phyloP scores from a whole-genome alignment of 2,797 vertebrate genomes.

The Pteropus rufus region DNA sequence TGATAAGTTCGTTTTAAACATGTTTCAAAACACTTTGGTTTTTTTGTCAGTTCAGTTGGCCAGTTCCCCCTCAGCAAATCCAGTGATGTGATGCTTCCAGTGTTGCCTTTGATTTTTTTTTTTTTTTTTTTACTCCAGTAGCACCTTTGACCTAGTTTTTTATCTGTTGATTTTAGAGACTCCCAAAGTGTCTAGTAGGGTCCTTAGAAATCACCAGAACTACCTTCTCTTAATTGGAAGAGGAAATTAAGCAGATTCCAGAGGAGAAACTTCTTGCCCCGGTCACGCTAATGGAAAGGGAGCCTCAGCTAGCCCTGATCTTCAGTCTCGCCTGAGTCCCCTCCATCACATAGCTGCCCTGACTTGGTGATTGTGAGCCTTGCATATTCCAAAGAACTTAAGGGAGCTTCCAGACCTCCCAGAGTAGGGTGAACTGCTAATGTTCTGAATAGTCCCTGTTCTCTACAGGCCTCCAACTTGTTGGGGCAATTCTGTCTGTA shows the following conservation, averaged over 20 bases:
- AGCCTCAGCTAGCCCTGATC: not conserved
- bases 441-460: not conserved
- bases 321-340: not conserved
- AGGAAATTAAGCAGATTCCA: slow-evolving; percentile 8
- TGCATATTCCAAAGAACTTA: not conserved
- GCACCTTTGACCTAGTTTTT: not conserved
- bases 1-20: not conserved
- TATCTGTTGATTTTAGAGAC: slow-evolving; percentile 1
- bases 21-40: not conserved
- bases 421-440: not conserved
- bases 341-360: not conserved
- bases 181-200: not conserved
- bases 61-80: not conserved
- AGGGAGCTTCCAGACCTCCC: not conserved
- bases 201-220: not conserved
- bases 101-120: slow-evolving; percentile 20
- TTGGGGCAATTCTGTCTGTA: not conserved
- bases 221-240: not conserved
- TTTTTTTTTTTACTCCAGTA: not conserved
- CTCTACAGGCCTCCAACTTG: not conserved
- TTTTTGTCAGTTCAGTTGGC: not conserved
- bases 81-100: not conserved
- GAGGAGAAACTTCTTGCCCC: not conserved
- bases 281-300: not conserved
- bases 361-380: not conserved